Evolutionary conservation across 1,140 invertebrate genomes (phyloP).

Genomic region (Ganaspis sp.): DNA sequence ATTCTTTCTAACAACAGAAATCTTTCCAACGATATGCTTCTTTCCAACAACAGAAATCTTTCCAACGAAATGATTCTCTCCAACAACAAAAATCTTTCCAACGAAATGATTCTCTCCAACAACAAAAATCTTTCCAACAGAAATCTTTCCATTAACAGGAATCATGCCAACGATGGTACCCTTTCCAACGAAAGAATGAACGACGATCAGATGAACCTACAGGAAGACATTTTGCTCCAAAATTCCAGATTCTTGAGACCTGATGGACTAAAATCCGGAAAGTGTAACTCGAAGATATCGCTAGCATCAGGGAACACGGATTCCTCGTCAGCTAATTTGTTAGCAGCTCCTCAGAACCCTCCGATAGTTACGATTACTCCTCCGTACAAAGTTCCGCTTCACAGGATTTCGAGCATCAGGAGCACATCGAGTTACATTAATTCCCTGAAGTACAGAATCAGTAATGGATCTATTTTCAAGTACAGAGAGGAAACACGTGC

Average conservation of each 20-base stretch:
- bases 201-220: not conserved
- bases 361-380: conserved; percentile 76
- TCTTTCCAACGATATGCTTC: too few species aligned
- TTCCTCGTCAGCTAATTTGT: conserved; percentile 38
- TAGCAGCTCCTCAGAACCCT: conserved; percentile 34
- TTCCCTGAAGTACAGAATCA: conserved; percentile 84
- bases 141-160: too few species aligned
- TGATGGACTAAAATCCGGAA: not conserved
- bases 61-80: too few species aligned
- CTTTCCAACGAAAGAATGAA: too few species aligned
- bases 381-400: conserved; percentile 68
- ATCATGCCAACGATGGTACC: not conserved
- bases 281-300: not conserved
- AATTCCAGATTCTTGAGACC: not conserved
- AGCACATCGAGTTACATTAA: conserved; percentile 80
- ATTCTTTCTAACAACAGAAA: too few species aligned
- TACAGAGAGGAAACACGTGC: conserved; percentile 89
- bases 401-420: conserved; percentile 68
- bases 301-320: conserved; percentile 31
- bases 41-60: too few species aligned
- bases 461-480: conserved; percentile 88
- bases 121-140: too few species aligned
- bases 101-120: too few species aligned
- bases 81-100: too few species aligned
- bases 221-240: not conserved